phyloP scores from a whole-genome alignment of 2,797 vertebrate species.

The Muraenolepis orangiensis region DNA sequence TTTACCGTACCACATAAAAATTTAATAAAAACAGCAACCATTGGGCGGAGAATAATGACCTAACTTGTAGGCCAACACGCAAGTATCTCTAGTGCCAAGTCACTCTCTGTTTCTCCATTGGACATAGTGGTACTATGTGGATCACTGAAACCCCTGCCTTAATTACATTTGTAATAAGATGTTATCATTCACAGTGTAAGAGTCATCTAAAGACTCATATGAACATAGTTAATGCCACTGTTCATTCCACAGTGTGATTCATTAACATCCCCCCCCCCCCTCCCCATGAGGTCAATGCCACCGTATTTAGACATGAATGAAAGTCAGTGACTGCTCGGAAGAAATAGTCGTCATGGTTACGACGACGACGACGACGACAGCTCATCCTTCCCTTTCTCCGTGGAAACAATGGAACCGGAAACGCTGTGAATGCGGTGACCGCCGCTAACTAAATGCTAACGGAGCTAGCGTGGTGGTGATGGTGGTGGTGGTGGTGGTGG shows the following conservation, averaged over 20 bases:
- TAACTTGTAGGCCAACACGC: too few relatives aligned
- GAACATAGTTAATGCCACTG: background rate
- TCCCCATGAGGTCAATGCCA: background rate
- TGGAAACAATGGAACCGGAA: conserved; percentile 57
- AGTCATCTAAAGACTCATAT: background rate
- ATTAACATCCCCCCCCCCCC: background rate
- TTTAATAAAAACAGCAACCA: too few relatives aligned
- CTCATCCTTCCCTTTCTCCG: conserved; percentile 60
- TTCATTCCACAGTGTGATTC: background rate
- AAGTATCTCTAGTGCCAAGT: too few relatives aligned
- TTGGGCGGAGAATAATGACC: too few relatives aligned
- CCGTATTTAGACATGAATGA: background rate
- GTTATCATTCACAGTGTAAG: background rate
- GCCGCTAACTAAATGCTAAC: background rate
- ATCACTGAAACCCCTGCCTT: background rate
- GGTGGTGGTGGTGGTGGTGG: conserved; percentile 5
- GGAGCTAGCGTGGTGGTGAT: background rate
- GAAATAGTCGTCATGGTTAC: conserved; percentile 9
- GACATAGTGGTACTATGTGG: background rate
- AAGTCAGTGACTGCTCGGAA: conserved; percentile 3
- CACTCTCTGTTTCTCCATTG: background rate
- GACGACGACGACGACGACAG: background rate
- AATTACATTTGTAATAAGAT: background rate
- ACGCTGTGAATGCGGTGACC: conserved; percentile 20
- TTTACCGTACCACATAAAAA: too few relatives aligned